Base-by-base conservation (phyloP, 2,113 vertebrate genomes). In the Cheilinus undulatus region DNA sequence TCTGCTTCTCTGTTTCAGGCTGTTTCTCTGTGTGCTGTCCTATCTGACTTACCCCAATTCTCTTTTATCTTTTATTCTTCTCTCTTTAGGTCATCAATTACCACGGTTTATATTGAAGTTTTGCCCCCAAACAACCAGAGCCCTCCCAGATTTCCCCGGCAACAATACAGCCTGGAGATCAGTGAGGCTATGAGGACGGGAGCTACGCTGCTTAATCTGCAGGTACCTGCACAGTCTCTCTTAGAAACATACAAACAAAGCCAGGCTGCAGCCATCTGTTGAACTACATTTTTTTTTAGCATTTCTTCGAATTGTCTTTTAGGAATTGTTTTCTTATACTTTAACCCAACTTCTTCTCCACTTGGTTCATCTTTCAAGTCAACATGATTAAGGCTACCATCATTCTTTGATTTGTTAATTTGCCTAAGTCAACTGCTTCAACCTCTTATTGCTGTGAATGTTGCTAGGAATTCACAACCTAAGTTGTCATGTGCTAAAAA, bases 71-170 rank as follows among this genome's bases (percentile, higher is more conserved):
- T 45, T 28, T 64, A 22, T 43, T 14, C 24, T 11, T 14, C 19
- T 36, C 27, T 46, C 42, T 43, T 19, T 83, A 99, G 98, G 92
- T 96, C 96, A 69, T 98, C 98, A 82, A 97, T 98, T 87, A 97
- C 97, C 19, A 99, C 98, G 0, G 96, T 99, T 72, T 99, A 99
- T 77, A 96, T 99, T 4, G 98, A 99, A 86, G 96, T 99, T 53
- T 93, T 99, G 80, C 97, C 98, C 0, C 97, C 97, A 57, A 99
- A 99, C 90, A 99, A 99, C 87, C 98, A 99, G 91, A 99, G 97
- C 56, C 97, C 97, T 53, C 97, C 97, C 0, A 95, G 93, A 32
- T 99, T 99, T 73, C 95, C 95, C 0, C 95, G 94, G 78, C 91
- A 94, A 80, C 93, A 95, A 85, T 98, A 97, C 89, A 97, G 90